These are phyloP conservation scores for Merops nubicus DNA, from an alignment of 2,113 vertebrate species.

Conservation along the genomic window DNA sequence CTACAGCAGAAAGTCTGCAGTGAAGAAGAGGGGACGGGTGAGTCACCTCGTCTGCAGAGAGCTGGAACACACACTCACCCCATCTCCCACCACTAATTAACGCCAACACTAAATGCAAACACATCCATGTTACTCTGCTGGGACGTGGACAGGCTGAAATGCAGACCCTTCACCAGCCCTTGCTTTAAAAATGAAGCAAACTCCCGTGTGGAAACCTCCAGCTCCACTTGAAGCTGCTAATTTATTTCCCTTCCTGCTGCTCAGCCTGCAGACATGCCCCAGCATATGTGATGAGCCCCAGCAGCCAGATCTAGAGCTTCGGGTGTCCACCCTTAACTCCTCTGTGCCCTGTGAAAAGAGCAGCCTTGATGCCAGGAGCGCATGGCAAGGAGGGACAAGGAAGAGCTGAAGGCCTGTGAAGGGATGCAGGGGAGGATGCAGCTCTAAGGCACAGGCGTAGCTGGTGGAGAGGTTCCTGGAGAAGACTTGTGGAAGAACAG, in stretches of 20 bases:
- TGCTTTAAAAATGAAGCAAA: neutral
- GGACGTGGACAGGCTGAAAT: neutral
- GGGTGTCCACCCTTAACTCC: neutral
- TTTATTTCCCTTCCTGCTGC: conserved; percentile 34
- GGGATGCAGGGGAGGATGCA: neutral
- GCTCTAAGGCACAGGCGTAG: neutral
- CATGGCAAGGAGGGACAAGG: rapidly evolving
- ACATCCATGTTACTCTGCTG: neutral
- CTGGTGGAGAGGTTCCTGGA: neutral
- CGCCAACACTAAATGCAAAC: neutral
- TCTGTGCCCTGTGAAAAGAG: rapidly evolving
- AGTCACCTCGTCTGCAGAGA: neutral
- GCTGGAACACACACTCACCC: neutral
- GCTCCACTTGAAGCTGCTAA: conserved; percentile 28
- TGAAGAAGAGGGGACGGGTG: neutral
- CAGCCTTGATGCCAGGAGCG: neutral
- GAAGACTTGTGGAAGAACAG: neutral
- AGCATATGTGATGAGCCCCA: neutral
- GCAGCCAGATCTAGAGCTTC: neutral
- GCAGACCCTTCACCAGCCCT: neutral
- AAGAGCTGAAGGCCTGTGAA: neutral
- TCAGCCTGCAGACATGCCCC: conserved; percentile 32
- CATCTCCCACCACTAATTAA: neutral
- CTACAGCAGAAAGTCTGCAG: neutral
- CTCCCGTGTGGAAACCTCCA: conserved; percentile 48